A percentile compares a stretch with the other conserved stretches of the same genome.
Evolutionary conservation across 2,113 vertebrate species (phyloP).

Genomic region (Festucalex cinctus): DNA sequence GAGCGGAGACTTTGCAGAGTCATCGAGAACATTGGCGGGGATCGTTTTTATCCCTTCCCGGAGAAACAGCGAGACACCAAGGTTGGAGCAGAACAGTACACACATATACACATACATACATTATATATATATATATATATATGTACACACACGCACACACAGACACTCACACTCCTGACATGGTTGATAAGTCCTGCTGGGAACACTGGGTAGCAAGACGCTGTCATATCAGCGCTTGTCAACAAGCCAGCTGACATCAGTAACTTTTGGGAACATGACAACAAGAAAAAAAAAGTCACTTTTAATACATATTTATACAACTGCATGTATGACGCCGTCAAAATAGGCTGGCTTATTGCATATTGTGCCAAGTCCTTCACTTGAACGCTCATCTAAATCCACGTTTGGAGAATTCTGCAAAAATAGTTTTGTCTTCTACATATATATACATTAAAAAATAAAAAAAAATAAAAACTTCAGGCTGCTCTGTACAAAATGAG

Average conservation of each 20-base stretch:
- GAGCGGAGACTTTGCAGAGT: constrained; percentile 61
- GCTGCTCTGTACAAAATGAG: no score
- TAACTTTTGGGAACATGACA: constrained; percentile 37
- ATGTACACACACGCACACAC: background rate
- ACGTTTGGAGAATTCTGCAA: background rate
- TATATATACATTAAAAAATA: background rate
- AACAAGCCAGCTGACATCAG: constrained; percentile 41
- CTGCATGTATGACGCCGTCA: background rate
- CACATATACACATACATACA: background rate
- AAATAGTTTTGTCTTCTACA: background rate
- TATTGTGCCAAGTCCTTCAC: background rate
- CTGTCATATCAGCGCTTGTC: constrained; percentile 26
- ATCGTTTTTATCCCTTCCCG: constrained; percentile 45
- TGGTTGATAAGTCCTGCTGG: constrained; percentile 32
- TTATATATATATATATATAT: constrained; percentile 1
- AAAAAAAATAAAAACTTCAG: background rate
- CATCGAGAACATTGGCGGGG: constrained; percentile 60
- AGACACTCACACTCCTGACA: constrained; percentile 2
- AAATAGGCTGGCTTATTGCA: background rate
- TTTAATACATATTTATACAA: background rate
- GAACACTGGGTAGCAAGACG: constrained; percentile 37
- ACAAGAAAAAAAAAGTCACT: background rate
- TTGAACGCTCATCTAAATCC: background rate
- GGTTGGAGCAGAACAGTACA: constrained; percentile 33
- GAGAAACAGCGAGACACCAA: constrained; percentile 48